Evolutionary conservation across 2,797 vertebrate species (phyloP), one percentile per base, ranked within the genome.

Genomic region (Cynodonichthys magdalenae): DNA sequence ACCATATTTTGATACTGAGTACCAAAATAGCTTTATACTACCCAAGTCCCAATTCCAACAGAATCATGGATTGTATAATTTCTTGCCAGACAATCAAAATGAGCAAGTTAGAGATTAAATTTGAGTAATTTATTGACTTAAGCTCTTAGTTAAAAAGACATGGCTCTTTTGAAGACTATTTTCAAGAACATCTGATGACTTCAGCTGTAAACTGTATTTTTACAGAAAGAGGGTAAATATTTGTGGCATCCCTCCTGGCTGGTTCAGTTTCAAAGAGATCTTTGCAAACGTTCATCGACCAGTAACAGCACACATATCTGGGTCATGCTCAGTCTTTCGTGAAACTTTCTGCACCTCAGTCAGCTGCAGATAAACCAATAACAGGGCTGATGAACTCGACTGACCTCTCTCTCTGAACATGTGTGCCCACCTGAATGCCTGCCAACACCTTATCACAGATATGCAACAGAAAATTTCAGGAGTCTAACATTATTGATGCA

Each of bases 401-500:
- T 65, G 74, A 83, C 75, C 82, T 24, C 82, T 73, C 42, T 71
- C 24, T 4, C 45, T 15, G 17, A 15, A 55, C 53, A 20, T 46
- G 63, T 49, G 42, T 34, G 39, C 19, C 60, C 60, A 70, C 64
- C 71, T 63, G 53, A 28, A 62, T 15, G 53, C 69, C 83, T 75
- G 75, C 82, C 71, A 64, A 24, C 83, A 63, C 68, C 2, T 71
- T 61, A 9, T 42, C 19, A 11, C 45, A 63, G 74, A 81, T 63
- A 70, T 19, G 28, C 15, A 64, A 69, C 15, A 45, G 45, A 47
- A 59, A 66, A 56, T 58, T 65, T 44, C 72, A 63, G 62, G 47
- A 53, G 54, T 46, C 28, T 3, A 0, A 18, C 42, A 51, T 66
- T 61, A 69, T 76, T 59, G 17, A 70, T 51, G 28, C 45, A 31